Conservation (phyloP, 1,140 invertebrate species). For the Camponotus pennsylvanicus region DNA sequence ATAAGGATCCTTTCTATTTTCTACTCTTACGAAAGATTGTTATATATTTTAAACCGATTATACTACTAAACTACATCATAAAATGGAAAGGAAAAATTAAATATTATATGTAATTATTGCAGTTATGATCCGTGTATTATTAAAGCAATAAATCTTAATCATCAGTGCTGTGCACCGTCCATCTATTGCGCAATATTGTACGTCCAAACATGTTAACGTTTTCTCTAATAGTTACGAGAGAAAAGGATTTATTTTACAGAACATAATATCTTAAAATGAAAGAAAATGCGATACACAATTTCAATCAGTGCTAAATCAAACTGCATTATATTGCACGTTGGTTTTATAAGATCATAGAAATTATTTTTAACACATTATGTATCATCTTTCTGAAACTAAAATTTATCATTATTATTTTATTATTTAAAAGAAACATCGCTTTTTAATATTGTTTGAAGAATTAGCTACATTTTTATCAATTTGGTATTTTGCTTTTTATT, state of each 20-base stretch:
- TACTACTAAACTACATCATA: background rate
- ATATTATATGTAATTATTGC: slow-evolving; percentile 12
- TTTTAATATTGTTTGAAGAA: background rate
- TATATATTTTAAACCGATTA: background rate
- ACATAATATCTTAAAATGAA: background rate
- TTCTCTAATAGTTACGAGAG: slow-evolving; percentile 21
- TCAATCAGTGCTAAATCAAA: background rate
- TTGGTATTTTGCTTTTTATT: too few species aligned
- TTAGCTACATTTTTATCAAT: too few species aligned
- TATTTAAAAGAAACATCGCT: background rate
- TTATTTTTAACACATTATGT: background rate
- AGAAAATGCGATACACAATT: background rate
- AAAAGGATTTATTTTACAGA: background rate
- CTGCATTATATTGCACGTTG: too few species aligned
- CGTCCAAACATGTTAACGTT: background rate
- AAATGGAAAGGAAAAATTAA: background rate
- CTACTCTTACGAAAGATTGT: background rate
- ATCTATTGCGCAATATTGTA: slow-evolving; percentile 15
- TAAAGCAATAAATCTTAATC: slow-evolving; percentile 33
- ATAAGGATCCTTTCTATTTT: background rate
- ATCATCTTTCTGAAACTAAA: background rate
- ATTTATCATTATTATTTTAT: background rate
- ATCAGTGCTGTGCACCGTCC: background rate
- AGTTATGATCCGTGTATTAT: slow-evolving; percentile 19
- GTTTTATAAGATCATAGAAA: background rate